phyloP scores from a whole-genome alignment of 2,797 vertebrate species.

The Propithecus perrieri region DNA sequence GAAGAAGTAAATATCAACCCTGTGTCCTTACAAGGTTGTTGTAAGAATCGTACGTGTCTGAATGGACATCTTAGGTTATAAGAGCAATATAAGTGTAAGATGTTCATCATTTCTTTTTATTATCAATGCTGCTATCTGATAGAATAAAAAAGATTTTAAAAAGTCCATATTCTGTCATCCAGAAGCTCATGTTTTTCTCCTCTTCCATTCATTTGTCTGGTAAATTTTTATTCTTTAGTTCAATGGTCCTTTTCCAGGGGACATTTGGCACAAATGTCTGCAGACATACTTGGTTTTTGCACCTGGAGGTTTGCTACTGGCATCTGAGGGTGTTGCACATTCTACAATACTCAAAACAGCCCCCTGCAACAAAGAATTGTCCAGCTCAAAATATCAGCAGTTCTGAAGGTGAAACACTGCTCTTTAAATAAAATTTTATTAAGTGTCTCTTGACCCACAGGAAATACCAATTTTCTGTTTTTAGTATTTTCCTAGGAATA shows the following conservation, averaged over 20 bases:
- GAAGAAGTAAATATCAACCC: neutral
- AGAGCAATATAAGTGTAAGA: neutral
- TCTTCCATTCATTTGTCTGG: neutral
- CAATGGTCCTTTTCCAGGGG: neutral
- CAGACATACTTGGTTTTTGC: neutral
- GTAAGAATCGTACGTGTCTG: neutral
- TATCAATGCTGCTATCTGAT: neutral
- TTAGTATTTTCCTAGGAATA: neutral
- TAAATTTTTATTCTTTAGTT: neutral
- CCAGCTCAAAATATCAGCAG: neutral
- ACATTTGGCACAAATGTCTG: neutral
- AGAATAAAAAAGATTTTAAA: neutral
- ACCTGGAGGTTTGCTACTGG: neutral
- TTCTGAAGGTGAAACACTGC: neutral
- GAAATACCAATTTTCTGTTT: neutral
- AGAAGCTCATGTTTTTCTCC: neutral
- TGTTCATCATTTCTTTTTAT: neutral
- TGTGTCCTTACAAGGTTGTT: neutral
- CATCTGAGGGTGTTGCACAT: neutral
- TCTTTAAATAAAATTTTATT: neutral
- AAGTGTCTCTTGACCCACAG: neutral
- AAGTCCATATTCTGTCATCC: neutral
- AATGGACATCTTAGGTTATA: neutral
- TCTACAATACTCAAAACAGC: neutral
- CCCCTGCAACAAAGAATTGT: neutral